These are phyloP conservation scores for Delia radicum DNA, from an alignment of 1,140 invertebrate species.

Conservation along the genomic window DNA sequence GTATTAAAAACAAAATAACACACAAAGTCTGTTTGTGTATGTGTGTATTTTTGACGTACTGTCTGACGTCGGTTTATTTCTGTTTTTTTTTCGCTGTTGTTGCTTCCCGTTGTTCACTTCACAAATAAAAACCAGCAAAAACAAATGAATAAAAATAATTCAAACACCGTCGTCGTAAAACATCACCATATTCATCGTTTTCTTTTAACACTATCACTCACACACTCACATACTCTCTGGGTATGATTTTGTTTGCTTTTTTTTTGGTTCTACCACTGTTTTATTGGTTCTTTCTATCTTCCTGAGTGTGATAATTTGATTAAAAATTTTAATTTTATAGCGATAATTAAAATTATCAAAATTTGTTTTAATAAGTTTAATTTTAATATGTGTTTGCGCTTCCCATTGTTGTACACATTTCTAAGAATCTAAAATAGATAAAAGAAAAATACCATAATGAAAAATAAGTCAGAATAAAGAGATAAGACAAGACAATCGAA, in stretches of 20 bases:
- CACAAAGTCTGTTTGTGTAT: background rate
- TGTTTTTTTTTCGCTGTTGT: background rate
- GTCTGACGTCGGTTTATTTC: conserved; percentile 21
- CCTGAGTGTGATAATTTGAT: background rate
- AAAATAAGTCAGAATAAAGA: background rate
- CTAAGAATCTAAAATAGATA: background rate
- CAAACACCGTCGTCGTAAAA: conserved; percentile 1
- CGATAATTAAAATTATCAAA: background rate
- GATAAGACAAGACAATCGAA: background rate
- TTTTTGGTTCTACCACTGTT: background rate
- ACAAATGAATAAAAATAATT: conserved; percentile 14
- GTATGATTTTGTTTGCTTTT: background rate
- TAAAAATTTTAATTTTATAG: background rate
- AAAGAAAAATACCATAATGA: background rate
- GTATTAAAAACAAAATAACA: background rate
- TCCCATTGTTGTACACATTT: background rate
- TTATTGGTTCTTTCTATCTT: background rate
- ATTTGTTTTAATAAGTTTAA: background rate
- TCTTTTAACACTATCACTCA: background rate
- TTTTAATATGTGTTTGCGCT: no score
- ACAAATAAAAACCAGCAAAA: conserved; percentile 13
- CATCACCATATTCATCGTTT: background rate
- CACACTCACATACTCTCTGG: background rate
- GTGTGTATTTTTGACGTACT: conserved; percentile 17
- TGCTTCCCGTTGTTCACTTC: conserved; percentile 13